Percentiles rank a stretch among this genome's conserved stretches.
Evolutionary conservation across 64 coral and sea anemone genomes (phyloP).

Genomic region (Stichodactyla mertensii): DNA sequence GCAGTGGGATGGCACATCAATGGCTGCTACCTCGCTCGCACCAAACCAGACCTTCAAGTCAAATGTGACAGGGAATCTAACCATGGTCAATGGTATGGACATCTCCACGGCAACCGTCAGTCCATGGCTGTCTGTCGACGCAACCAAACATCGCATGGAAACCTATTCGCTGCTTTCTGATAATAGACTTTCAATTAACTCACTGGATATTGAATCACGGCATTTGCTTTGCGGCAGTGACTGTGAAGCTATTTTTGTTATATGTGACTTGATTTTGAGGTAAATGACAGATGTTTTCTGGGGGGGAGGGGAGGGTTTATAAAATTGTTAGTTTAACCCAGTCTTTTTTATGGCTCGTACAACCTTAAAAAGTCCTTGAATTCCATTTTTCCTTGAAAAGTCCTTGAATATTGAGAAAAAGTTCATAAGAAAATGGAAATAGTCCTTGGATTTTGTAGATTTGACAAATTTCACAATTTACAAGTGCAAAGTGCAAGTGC

Average conservation of each 20-base stretch:
- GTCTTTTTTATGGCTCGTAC: too few relatives aligned
- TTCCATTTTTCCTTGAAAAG: too few relatives aligned
- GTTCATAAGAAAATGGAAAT: too few relatives aligned
- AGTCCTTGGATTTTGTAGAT: too few relatives aligned
- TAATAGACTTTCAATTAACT: slow-evolving; percentile 94
- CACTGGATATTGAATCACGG: slow-evolving; percentile 79
- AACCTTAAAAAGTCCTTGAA: too few relatives aligned
- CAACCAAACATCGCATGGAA: slow-evolving; percentile 93
- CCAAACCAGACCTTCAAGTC: slow-evolving; percentile 32
- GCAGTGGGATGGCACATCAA: slow-evolving; percentile 97
- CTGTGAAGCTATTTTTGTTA: slow-evolving; percentile 91
- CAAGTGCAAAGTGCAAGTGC: too few relatives aligned
- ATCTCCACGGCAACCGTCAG: slow-evolving; percentile 44
- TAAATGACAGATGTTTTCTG: background rate
- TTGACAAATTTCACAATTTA: too few relatives aligned
- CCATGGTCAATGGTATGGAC: slow-evolving; percentile 59
- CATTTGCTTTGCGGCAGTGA: slow-evolving; percentile 86
- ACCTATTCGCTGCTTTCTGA: slow-evolving; percentile 87
- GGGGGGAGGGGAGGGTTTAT: too few relatives aligned
- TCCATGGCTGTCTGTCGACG: slow-evolving; percentile 90
- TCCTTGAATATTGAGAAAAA: too few relatives aligned
- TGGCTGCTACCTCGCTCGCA: slow-evolving; percentile 45
- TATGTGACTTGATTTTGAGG: slow-evolving; percentile 83
- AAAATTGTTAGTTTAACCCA: too few relatives aligned
- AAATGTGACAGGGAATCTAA: slow-evolving; percentile 26